Conservation (phyloP, 2,113 vertebrate genomes). For the Tyrannus savana region DNA sequence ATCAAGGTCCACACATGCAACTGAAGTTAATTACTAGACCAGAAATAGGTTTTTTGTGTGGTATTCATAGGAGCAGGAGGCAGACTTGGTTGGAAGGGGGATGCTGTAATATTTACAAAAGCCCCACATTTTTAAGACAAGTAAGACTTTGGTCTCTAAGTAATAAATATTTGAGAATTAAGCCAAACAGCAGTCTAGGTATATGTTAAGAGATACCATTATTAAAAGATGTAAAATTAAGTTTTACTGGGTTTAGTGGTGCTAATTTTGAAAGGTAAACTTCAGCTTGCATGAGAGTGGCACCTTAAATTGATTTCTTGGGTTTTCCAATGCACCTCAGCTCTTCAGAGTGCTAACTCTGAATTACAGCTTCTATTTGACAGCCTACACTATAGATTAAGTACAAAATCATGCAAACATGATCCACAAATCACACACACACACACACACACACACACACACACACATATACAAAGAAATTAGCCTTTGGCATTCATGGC, state of each 20-base stretch:
- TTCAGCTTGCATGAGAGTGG: neutral
- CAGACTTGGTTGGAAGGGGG: neutral
- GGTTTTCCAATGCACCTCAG: conserved; percentile 3
- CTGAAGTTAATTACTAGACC: neutral
- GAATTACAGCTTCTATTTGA: conserved; percentile 32
- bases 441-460: too few species aligned
- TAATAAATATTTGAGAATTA: neutral
- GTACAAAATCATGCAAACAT: neutral
- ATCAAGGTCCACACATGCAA: neutral
- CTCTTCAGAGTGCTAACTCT: conserved; percentile 32
- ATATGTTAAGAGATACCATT: neutral
- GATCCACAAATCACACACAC: neutral
- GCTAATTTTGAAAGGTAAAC: neutral
- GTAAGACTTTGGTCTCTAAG: neutral
- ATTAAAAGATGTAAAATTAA: neutral
- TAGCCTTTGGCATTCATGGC: neutral
- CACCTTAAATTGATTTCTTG: conserved; percentile 9
- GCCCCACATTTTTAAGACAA: neutral
- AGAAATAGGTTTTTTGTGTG: neutral
- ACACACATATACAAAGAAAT: neutral
- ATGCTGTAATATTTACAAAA: neutral
- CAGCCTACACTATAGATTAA: neutral
- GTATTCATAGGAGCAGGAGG: neutral
- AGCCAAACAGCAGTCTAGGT: neutral
- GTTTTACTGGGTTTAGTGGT: neutral